Base-by-base conservation (phyloP, 2,888 invertebrate genomes). In the Drosophila neonasuta region DNA sequence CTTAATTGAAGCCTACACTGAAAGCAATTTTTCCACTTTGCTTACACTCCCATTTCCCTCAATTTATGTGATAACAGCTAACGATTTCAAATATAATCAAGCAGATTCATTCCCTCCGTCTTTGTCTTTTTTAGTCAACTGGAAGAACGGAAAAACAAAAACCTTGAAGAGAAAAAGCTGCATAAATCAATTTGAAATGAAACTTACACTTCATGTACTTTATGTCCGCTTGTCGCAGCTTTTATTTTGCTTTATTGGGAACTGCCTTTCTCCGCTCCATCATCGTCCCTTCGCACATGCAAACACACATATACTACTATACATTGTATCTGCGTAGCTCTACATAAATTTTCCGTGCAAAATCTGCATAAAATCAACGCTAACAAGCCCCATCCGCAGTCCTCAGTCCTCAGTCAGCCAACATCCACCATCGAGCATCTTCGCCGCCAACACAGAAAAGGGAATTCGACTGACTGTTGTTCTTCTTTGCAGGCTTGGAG, bases 291-390 rank as follows among this genome's bases (percentile, higher is more conserved):
- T n/a, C 24, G 10, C 13, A 15, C 13, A 15, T 11, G 32, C 30
- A 30, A 45, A 10, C 46, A 44, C 20, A 20, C 20, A 20, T 20
- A 20, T 60, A 52, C 66, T 24, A 34, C 11, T 34, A 65, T 58
- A 84, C 84, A 80, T 68, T 77, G 86, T 86, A 71, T 77, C 71
- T 64, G 84, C 67, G 67, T 56, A 77, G 87, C 54, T 86, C 67
- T 75, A 86, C 82, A 87, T 84, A 83, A 84, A 88, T 88, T 81
- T 78, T 77, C 74, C 59, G 66, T 65, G 61, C 36, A 60, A 88
- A 83, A 84, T 88, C 83, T 84, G 86, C 83, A 84, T 88, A 88
- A 84, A 88, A 88, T 84, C 87, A 88, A 71, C 79, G 88, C 84
- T 85, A 86, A 84, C 85, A 84, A 87, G 74, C 68, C 67, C 70